Base-by-base conservation (phyloP, 2,113 vertebrate species). In the Hemibates koningsi region DNA sequence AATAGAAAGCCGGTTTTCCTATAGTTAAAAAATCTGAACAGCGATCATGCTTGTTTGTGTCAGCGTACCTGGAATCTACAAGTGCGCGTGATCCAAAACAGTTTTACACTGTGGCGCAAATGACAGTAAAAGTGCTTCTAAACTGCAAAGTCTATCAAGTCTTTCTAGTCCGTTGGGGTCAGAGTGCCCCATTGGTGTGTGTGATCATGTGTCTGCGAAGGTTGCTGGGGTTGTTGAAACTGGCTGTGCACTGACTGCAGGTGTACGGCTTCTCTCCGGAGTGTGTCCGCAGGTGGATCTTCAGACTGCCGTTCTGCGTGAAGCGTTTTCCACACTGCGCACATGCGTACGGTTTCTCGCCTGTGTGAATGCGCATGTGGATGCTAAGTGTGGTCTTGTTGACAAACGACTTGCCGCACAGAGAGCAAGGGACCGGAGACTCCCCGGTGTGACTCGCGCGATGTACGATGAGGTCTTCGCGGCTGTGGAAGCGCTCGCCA, bases 311-410 rank as follows among this genome's bases (percentile, higher is more conserved):
- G 43, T 96, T 96, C 92, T 97, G 97, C 9, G 96, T 97, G 94
- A 97, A 97, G 92, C 97, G 96, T 79, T 97, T 97, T 53, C 97
- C 97, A 2, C 97, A 97, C 80, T 96, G 96, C 0, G 90, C 81
- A 27, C 97, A 97, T 6, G 94, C 96, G 32, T 97, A 97, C 11
- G 97, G 96, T 92, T 97, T 97, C 94, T 97, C 97, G 3, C 97
- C 97, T 0, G 97, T 97, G 95, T 97, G 97, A 3, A 97, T 97
- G 83, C 97, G 96, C 78, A 96, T 97, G 93, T 97, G 97, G 90
- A 97, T 97, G 86, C 90, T 95, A 79, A 97, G 94, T 6, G 96
- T 97, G 14, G 96, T 96, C 90, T 97, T 97, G 87, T 96, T 97
- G 66, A 96, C 96, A 17, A 97, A 97, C 3, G 96, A 95, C 91